A percentile compares a stretch with the other conserved stretches of the same genome.
Conservation (phyloP, 1,140 invertebrate species). For the Vanessa tameamea region DNA sequence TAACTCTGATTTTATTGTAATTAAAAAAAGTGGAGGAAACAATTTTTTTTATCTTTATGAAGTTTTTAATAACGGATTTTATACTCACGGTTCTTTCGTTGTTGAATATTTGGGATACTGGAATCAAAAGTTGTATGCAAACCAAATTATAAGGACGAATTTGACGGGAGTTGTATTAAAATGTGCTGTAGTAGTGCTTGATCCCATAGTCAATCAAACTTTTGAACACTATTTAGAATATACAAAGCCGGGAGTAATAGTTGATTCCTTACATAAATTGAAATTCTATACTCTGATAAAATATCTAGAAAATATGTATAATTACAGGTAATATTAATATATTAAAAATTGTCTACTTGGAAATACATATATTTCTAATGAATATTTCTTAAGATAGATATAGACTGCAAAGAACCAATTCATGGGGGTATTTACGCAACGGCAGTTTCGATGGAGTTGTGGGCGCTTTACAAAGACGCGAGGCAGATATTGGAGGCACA, state of each 20-base stretch:
- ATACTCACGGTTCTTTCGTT: slow-evolving; percentile 49
- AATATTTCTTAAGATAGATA: slow-evolving; percentile 64
- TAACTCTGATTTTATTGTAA: slow-evolving; percentile 56
- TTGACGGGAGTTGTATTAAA: slow-evolving; percentile 63
- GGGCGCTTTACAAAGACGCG: slow-evolving; percentile 81
- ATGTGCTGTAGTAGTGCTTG: slow-evolving; percentile 71
- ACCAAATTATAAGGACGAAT: slow-evolving; percentile 39
- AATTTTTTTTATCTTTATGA: slow-evolving; percentile 49
- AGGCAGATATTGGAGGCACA: slow-evolving; percentile 83
- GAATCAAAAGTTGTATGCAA: slow-evolving; percentile 44
- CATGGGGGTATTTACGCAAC: slow-evolving; percentile 85
- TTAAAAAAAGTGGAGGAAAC: slow-evolving; percentile 27
- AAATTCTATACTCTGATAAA: slow-evolving; percentile 81
- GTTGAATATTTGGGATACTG: slow-evolving; percentile 47
- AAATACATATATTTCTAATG: neutral
- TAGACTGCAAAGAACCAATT: slow-evolving; percentile 77
- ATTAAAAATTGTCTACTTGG: neutral
- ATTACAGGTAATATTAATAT: slow-evolving; percentile 80
- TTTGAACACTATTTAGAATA: slow-evolving; percentile 81
- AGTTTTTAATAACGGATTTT: slow-evolving; percentile 55
- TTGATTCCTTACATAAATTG: slow-evolving; percentile 84
- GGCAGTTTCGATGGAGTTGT: slow-evolving; percentile 85
- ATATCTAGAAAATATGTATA: slow-evolving; percentile 83
- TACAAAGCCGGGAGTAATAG: slow-evolving; percentile 64
- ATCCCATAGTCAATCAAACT: slow-evolving; percentile 75